phyloP scores from a whole-genome alignment of 2,888 invertebrate species.

The Sepiola atlantica region DNA sequence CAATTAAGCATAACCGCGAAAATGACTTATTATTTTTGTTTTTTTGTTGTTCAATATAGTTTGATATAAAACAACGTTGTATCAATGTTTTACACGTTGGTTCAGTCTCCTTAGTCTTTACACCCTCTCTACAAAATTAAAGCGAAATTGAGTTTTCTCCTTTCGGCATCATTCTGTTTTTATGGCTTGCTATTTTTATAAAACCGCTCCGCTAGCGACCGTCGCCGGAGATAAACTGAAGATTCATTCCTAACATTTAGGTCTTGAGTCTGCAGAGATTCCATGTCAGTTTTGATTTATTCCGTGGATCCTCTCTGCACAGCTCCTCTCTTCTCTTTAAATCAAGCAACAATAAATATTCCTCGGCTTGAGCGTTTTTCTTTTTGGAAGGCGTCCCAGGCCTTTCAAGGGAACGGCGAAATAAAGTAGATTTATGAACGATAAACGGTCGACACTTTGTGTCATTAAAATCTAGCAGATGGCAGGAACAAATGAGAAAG shows the following conservation, averaged over 20 bases:
- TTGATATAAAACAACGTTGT: background rate
- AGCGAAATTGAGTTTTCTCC: background rate
- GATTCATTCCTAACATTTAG: conserved; percentile 32
- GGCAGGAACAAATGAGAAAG: conserved; percentile 32
- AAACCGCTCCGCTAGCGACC: conserved; percentile 2
- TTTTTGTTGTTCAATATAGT: background rate
- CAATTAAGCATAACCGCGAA: background rate
- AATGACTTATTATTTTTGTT: no score
- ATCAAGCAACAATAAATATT: conserved; percentile 32
- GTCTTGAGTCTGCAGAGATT: conserved; percentile 32
- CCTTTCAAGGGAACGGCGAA: conserved; percentile 22
- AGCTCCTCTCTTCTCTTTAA: conserved; percentile 18
- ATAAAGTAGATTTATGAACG: conserved; percentile 11
- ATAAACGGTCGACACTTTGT: conserved; percentile 32
- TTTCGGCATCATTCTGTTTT: background rate
- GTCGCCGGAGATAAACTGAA: background rate
- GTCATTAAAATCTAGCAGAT: conserved; percentile 32
- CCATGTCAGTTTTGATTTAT: conserved; percentile 32
- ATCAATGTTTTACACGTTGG: background rate
- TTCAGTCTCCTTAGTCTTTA: background rate
- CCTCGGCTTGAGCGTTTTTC: background rate
- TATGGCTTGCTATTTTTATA: no score
- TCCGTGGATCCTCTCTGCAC: background rate
- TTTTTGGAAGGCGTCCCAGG: conserved; percentile 24
- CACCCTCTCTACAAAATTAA: background rate